Evolutionary conservation across 2,113 vertebrate genomes (phyloP), one percentile per base, ranked within the genome.

Genomic region (Ochotona princeps): DNA sequence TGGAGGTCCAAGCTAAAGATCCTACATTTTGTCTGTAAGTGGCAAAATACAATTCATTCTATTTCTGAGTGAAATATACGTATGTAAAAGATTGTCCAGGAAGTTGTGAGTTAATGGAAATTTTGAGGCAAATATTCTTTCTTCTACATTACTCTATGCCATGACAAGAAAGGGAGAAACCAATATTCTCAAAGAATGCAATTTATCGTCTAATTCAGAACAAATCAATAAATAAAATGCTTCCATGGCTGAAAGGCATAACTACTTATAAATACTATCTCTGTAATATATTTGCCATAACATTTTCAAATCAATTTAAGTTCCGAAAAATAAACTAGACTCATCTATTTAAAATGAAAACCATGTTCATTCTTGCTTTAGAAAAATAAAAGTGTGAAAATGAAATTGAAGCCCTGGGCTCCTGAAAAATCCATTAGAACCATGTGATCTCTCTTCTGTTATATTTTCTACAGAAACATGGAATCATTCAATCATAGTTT

Each of bases 291-390:
- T 92, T 92, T 92, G 2, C 18, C 76, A 38, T 61, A 75, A 47
- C 12, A 90, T 67, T 18, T 8, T 70, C 30, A 91, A 89, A 54
- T 21, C 38, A 83, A 54, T 74, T 95, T 83, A 63, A 70, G 15
- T 73, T 93, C 17, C 44, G 38, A 82, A 74, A 63, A 88, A 72
- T 12, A 57, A 85, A 83, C 57, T 15, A 86, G 10, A 88, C 70
- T 86, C 72, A 57, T 90, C 14, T 78, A 25, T 80, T 86, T 49
- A 83, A 94, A 94, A 90, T 81, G 60, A 93, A 92, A 95, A 65
- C 47, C 47, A 80, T 84, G 78, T 67, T 94, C 35, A 87, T 81
- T 83, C 81, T 91, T 92, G 66, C 54, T 95, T 92, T 72, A 66
- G 83, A 80, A 87, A 44, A 72, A 49, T n/a, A 15, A 47, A 93